These are phyloP conservation scores for Casuarius casuarius DNA, from an alignment of 2,113 vertebrate species.

Conservation along the genomic window DNA sequence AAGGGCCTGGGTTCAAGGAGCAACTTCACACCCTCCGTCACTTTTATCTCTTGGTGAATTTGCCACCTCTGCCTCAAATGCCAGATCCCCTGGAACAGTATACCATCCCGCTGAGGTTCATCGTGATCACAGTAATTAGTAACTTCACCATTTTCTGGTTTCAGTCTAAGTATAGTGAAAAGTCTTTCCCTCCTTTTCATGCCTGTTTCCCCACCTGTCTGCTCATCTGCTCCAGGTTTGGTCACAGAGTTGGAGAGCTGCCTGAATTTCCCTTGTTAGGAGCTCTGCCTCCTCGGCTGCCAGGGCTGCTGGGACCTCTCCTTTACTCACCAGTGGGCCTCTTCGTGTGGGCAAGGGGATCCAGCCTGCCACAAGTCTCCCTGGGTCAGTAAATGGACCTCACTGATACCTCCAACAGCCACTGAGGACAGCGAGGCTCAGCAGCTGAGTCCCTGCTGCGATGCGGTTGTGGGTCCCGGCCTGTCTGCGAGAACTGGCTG, in stretches of 20 bases:
- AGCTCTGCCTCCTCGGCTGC: not conserved
- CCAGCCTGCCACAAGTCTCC: not conserved
- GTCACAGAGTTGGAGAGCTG: not conserved
- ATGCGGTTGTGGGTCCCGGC: not conserved
- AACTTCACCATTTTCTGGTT: not conserved
- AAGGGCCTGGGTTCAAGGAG: not conserved
- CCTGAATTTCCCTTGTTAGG: not conserved
- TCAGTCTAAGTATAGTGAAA: not conserved
- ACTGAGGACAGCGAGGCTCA: not conserved
- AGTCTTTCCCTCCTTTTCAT: not conserved
- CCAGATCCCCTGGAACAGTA: not conserved
- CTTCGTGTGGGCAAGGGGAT: not conserved
- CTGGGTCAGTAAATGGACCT: not conserved
- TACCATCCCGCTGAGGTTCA: not conserved
- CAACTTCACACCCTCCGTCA: not conserved
- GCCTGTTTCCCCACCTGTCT: not conserved
- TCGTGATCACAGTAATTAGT: not conserved
- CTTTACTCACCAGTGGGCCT: accelerated
- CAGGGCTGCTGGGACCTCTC: not conserved
- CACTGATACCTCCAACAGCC: accelerated
- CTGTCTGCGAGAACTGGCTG: not conserved
- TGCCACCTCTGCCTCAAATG: not conserved
- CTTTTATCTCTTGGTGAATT: not conserved
- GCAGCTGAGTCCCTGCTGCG: accelerated
- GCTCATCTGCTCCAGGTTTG: not conserved